Conservation (phyloP, 2,797 vertebrate genomes). For the Sebastes melanostomus region DNA sequence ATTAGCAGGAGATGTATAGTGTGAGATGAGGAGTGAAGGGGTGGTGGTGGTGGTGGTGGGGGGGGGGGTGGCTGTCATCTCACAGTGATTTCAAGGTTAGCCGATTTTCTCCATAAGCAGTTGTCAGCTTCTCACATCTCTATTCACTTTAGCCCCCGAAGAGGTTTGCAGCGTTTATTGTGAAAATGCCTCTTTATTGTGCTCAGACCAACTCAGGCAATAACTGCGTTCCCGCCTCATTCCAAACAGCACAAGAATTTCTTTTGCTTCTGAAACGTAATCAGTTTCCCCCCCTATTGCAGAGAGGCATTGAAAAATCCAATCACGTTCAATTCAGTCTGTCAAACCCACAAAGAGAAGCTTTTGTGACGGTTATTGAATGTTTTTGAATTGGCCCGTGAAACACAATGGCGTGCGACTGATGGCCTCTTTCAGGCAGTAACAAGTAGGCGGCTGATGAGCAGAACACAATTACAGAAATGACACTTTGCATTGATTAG, state of each 20-base stretch:
- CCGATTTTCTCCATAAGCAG: constrained; percentile 23
- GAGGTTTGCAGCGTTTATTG: constrained; percentile 15
- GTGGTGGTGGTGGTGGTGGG: too few species aligned
- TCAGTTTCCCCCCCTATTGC: constrained; percentile 24
- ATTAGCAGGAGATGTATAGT: constrained; percentile 21
- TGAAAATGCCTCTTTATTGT: constrained; percentile 35
- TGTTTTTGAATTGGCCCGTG: constrained; percentile 27
- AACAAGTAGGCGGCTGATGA: constrained; percentile 1
- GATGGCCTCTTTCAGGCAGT: neutral
- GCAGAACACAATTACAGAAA: constrained; percentile 11
- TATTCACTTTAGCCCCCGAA: constrained; percentile 3
- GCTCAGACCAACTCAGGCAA: constrained; percentile 22
- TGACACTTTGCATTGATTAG: neutral
- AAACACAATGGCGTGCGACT: constrained; percentile 1
- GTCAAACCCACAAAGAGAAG: constrained; percentile 36
- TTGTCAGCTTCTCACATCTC: constrained; percentile 25
- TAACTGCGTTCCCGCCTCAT: constrained; percentile 1
- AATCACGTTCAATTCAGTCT: constrained; percentile 31
- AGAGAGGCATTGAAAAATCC: constrained; percentile 21
- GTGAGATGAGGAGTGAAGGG: neutral
- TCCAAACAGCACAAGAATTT: neutral
- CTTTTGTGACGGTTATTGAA: constrained; percentile 42
- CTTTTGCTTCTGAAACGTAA: constrained; percentile 29
- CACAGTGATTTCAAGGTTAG: constrained; percentile 20
- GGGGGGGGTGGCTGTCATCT: neutral